A percentile compares a stretch with the other conserved stretches of the same genome.
phyloP scores from a whole-genome alignment of 2,113 vertebrate genomes.

The Thymallus thymallus region DNA sequence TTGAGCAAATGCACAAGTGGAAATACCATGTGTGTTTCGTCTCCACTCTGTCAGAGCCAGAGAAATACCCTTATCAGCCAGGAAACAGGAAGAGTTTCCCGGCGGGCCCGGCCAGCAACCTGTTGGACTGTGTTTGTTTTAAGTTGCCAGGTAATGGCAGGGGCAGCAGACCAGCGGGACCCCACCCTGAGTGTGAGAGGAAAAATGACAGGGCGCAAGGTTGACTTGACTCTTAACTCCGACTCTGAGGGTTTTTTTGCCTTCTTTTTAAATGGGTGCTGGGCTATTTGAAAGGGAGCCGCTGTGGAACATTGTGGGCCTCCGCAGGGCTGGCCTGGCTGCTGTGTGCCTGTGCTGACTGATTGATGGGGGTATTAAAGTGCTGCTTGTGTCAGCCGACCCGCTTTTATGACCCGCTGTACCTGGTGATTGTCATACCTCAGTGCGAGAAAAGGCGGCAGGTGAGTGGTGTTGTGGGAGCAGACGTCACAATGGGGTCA shows the following conservation, averaged over 20 bases:
- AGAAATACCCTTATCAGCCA: conserved; percentile 27
- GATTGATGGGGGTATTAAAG: conserved; percentile 66
- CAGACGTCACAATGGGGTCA: conserved; percentile 75
- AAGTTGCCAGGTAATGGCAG: conserved; percentile 33
- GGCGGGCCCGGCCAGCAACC: not conserved
- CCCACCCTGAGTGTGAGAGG: conserved; percentile 6
- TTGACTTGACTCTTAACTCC: conserved; percentile 15
- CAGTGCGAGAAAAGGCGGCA: conserved; percentile 51
- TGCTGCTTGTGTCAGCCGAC: conserved; percentile 49
- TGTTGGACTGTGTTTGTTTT: conserved; percentile 30
- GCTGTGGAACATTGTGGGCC: not conserved
- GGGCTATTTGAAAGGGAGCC: conserved; percentile 51
- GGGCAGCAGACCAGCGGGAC: not conserved
- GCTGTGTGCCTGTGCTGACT: conserved; percentile 55
- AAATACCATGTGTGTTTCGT: not conserved
- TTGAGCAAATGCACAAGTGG: not conserved
- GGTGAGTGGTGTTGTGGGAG: conserved; percentile 45
- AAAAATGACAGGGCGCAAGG: conserved; percentile 50
- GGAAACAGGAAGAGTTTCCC: conserved; percentile 29
- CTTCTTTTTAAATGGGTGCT: conserved; percentile 45
- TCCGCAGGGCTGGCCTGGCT: conserved; percentile 23
- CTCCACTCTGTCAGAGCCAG: conserved; percentile 23
- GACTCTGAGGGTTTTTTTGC: conserved; percentile 16
- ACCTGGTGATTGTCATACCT: conserved; percentile 75
- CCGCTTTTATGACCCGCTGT: conserved; percentile 56